phyloP scores from a whole-genome alignment of 2,113 vertebrate species.

The Ornithorhynchus anatinus region DNA sequence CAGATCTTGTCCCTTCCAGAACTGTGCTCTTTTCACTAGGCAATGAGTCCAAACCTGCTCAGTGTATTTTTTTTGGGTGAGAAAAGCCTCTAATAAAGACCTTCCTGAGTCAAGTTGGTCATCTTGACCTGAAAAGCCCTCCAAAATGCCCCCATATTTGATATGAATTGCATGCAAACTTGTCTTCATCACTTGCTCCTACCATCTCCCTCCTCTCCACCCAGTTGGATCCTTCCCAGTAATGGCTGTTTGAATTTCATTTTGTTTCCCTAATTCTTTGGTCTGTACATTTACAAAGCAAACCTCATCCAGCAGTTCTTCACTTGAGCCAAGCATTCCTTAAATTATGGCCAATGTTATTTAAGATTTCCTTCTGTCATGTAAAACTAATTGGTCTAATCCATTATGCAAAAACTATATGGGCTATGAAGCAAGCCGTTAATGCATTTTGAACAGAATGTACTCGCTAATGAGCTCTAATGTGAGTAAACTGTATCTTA shows the following conservation, averaged over 20 bases:
- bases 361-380: conserved; percentile 71
- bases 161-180: too few species aligned
- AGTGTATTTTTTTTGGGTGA: too few species aligned
- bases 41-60: too few species aligned
- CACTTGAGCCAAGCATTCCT: conserved; percentile 59
- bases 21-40: too few species aligned
- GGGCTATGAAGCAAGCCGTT: conserved; percentile 63
- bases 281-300: conserved; percentile 27
- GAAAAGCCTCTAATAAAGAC: too few species aligned
- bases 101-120: conserved; percentile 36
- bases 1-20: too few species aligned
- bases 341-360: conserved; percentile 67
- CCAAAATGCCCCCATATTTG: too few species aligned
- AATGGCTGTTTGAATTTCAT: conserved; percentile 11
- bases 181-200: too few species aligned
- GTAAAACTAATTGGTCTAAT: conserved; percentile 73
- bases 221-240: neutral
- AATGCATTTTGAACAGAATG: conserved; percentile 69
- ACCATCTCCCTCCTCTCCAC: conserved; percentile 4
- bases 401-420: conserved; percentile 69
- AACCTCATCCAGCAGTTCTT: conserved; percentile 57
- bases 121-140: too few species aligned
- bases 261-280: conserved; percentile 41
- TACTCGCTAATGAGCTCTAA: conserved; percentile 71
- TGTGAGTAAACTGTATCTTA: conserved; percentile 65